phyloP scores from a whole-genome alignment of 2,888 invertebrate genomes.

The Synanthedon tipuliformis region DNA sequence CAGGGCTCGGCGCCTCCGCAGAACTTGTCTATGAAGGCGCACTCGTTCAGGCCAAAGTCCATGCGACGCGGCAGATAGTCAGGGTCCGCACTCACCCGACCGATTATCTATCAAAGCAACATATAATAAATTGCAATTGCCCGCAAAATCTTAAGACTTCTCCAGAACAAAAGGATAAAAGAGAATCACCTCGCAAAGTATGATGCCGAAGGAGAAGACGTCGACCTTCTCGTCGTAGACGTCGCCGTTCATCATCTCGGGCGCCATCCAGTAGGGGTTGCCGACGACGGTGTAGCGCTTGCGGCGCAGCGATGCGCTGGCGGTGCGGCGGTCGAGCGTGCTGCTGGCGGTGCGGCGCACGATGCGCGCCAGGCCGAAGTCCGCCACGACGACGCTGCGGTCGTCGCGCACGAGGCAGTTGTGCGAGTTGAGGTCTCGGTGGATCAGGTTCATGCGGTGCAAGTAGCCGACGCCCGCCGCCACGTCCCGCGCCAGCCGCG shows the following conservation, averaged over 20 bases:
- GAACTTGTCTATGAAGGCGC: slow-evolving; percentile 87
- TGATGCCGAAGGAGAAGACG: slow-evolving; percentile 95
- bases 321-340: slow-evolving; percentile 25
- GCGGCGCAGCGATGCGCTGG: slow-evolving; percentile 73
- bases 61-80: slow-evolving; percentile 90
- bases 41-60: slow-evolving; percentile 93
- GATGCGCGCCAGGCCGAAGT: slow-evolving; percentile 92
- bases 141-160: no score
- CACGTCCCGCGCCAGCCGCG: slow-evolving; percentile 90
- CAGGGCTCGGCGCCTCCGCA: slow-evolving; percentile 85
- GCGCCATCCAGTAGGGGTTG: slow-evolving; percentile 99
- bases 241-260: slow-evolving; percentile 97
- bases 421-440: slow-evolving; percentile 94
- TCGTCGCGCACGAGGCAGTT: slow-evolving; percentile 92
- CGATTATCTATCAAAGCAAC: slow-evolving; percentile 79
- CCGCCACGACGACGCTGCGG: slow-evolving; percentile 88
- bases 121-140: no score
- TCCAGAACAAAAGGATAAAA: no score
- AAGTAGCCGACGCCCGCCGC: slow-evolving; percentile 94
- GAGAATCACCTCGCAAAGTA: slow-evolving; percentile 84
- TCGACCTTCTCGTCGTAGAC: slow-evolving; percentile 97
- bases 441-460: slow-evolving; percentile 94
- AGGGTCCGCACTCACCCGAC: slow-evolving; percentile 94
- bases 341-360: slow-evolving; percentile 70
- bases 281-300: slow-evolving; percentile 96